Base-by-base conservation (phyloP, 2,888 invertebrate genomes). In the Pammene fasciana region DNA sequence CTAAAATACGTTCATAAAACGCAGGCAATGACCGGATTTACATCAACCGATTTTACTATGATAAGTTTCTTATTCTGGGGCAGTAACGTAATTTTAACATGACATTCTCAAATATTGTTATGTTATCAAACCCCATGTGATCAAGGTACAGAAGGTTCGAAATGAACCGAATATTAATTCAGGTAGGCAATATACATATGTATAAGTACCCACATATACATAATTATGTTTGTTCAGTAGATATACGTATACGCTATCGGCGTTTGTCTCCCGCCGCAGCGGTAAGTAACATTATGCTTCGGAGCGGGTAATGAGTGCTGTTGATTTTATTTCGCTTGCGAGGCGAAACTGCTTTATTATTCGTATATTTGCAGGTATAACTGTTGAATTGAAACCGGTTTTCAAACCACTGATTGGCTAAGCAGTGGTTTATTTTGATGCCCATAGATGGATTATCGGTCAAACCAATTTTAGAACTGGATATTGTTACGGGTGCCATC, bases 311-410 rank as follows among this genome's bases (percentile, higher is more conserved):
- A 68, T 64, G 68, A 65, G 68, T 57, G 64, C 64, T 67, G 67
- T 67, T 68, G 68, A 65, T 68, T 68, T 68, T 68, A 68, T 68
- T 64, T 56, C 56, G 43, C 52, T 56, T 43, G 55, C 52, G 61
- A 65, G 67, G 60, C 54, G 46, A 68, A 68, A 68, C 68, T 43
- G 68, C 62, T 68, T 64, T 50, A 64, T 64, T 57, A 56, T 68
- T 36, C 13, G 36, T 50, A 50, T 62, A 38, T 68, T 50, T 45
- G 45, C 50, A 50, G 57, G 64, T 57, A 64, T 68, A 68, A 64
- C 68, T 52, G 64, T 68, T 56, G n/a, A 14, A 34, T 52, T 10
- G 14, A 13, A 61, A 52, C 62, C 9, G 50, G 50, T 50, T 62
- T 41, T n/a, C 13, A 26, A 62, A 16, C 41, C 13, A 41, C 50